phyloP scores from a whole-genome alignment of 1,140 invertebrate genomes.

The Zaprionus africanus region DNA sequence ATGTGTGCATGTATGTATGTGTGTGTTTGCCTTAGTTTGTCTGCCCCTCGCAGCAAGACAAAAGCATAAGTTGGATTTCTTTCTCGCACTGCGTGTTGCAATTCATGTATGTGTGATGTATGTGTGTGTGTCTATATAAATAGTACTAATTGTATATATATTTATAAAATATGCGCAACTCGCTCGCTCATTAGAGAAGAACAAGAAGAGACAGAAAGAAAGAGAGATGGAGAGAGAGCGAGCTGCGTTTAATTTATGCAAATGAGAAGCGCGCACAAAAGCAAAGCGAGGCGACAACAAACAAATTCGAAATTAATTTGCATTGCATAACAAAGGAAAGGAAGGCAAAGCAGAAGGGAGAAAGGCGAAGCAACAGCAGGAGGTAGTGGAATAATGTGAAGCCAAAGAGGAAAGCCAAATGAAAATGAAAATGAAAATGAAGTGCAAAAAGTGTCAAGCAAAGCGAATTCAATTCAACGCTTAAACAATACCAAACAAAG shows the following conservation, averaged over 20 bases:
- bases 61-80: slow-evolving; percentile 16
- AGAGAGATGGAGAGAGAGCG: slow-evolving; percentile 6
- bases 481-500: slow-evolving; percentile 36
- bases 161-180: slow-evolving; percentile 14
- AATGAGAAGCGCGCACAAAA: slow-evolving; percentile 55
- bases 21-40: slow-evolving; percentile 21
- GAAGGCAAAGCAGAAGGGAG: neutral
- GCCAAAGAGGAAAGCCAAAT: slow-evolving; percentile 21
- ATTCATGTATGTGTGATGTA: slow-evolving; percentile 17
- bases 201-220: neutral
- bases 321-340: slow-evolving; percentile 63
- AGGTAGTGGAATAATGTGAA: slow-evolving; percentile 32
- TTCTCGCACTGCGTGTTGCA: neutral
- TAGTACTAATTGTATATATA: slow-evolving; percentile 37
- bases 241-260: slow-evolving; percentile 59
- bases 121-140: slow-evolving; percentile 15
- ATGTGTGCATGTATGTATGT: slow-evolving; percentile 32
- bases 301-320: slow-evolving; percentile 75
- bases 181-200: neutral
- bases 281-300: slow-evolving; percentile 36
- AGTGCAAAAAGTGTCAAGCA: slow-evolving; percentile 72
- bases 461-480: slow-evolving; percentile 44
- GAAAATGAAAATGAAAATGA: slow-evolving; percentile 71
- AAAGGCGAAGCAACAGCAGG: neutral
- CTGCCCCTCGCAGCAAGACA: slow-evolving; percentile 24